These are phyloP conservation scores for Tricholaema leucomelas DNA, from an alignment of 2,113 vertebrate species.

Conservation along the genomic window DNA sequence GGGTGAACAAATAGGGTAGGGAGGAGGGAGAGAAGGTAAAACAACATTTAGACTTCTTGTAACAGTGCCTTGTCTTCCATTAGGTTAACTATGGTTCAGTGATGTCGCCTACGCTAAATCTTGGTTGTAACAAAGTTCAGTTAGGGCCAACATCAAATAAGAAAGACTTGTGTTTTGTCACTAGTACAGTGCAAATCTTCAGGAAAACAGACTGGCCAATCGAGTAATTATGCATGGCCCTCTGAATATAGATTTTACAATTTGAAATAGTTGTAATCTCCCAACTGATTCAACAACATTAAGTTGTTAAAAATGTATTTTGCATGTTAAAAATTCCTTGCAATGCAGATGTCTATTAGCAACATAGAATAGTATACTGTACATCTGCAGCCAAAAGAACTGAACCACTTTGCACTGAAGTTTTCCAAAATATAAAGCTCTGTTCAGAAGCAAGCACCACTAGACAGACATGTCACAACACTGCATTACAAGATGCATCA, in stretches of 20 bases:
- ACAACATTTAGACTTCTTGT: constrained; percentile 44
- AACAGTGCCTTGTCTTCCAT: constrained; percentile 46
- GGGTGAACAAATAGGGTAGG: background rate
- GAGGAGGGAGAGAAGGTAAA: background rate
- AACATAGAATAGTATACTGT: constrained; percentile 82
- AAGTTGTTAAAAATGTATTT: constrained; percentile 1
- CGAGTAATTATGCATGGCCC: background rate
- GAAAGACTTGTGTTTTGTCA: constrained; percentile 13
- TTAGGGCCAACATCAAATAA: background rate
- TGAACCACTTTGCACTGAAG: constrained; percentile 82
- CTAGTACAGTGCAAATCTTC: background rate
- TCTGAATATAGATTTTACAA: constrained; percentile 9
- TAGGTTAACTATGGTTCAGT: constrained; percentile 60
- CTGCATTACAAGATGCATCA: constrained; percentile 86
- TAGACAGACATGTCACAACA: constrained; percentile 90
- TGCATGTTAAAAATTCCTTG: constrained; percentile 39
- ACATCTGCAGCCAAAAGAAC: constrained; percentile 92
- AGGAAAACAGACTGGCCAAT: constrained; percentile 1
- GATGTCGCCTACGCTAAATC: background rate
- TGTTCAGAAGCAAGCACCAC: constrained; percentile 87
- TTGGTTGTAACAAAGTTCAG: background rate
- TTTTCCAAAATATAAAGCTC: constrained; percentile 81
- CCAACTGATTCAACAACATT: constrained; percentile 17
- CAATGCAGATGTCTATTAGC: constrained; percentile 96
- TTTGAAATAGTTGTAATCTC: constrained; percentile 26